These are phyloP conservation scores for Sinopyrophorus schimmeli DNA, from an alignment of 2,888 invertebrate species.

Conservation along the genomic window DNA sequence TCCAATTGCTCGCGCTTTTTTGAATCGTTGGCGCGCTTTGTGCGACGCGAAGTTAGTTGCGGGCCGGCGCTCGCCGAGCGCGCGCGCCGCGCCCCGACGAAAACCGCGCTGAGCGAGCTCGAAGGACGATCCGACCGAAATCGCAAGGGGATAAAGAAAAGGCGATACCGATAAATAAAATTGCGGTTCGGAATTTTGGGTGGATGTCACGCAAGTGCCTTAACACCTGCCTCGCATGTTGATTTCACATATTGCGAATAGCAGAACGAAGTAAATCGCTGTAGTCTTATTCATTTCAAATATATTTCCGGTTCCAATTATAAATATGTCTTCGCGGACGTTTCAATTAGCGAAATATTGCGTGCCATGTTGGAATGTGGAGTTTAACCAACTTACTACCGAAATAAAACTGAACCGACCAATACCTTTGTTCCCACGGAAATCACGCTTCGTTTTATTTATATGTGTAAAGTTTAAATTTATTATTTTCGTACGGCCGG, in stretches of 20 bases:
- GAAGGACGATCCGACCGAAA: too few species aligned
- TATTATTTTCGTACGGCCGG: too few species aligned
- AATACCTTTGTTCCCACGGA: constrained; percentile 24
- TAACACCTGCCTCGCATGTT: constrained; percentile 23
- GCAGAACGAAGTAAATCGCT: constrained; percentile 17
- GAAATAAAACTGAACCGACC: constrained; percentile 32
- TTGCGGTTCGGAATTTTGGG: too few species aligned
- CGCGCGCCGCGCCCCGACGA: too few species aligned
- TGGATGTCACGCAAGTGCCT: too few species aligned
- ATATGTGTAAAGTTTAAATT: too few species aligned
- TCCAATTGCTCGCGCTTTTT: constrained; percentile 16
- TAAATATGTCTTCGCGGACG: constrained; percentile 51
- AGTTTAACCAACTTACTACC: constrained; percentile 27
- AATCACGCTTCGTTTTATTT: too few species aligned
- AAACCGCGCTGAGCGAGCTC: too few species aligned
- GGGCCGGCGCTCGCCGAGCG: too few species aligned
- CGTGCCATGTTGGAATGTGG: constrained; percentile 39
- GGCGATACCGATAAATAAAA: too few species aligned
- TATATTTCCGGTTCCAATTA: constrained; percentile 50
- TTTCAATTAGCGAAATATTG: constrained; percentile 50
- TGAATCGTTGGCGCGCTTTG: constrained; percentile 4
- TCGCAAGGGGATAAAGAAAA: too few species aligned
- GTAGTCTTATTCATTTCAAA: constrained; percentile 41
- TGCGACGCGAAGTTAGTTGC: neutral
- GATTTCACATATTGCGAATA: constrained; percentile 20